Conservation (phyloP, 2,797 vertebrate species). For the Diplodus sargus region DNA sequence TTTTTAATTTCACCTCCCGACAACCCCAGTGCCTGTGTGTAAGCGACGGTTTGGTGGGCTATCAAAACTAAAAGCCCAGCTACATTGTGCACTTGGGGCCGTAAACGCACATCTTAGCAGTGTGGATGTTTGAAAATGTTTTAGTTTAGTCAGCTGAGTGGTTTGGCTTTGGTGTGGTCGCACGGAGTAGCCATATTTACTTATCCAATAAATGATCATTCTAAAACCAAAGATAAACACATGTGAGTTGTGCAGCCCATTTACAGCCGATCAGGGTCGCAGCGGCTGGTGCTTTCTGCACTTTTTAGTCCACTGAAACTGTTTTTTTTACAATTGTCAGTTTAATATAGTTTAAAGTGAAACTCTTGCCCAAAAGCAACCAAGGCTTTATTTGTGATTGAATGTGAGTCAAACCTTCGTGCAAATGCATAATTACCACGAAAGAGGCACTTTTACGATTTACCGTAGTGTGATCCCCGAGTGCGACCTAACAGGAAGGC, state of each 20-base stretch:
- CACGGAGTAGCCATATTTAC: slow-evolving; percentile 8
- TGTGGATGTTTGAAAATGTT: slow-evolving; percentile 1
- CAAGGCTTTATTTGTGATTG: too few relatives aligned
- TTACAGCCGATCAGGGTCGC: not conserved
- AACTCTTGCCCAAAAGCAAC: too few relatives aligned
- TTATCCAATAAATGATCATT: not conserved
- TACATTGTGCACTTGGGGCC: not conserved
- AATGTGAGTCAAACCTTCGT: too few relatives aligned
- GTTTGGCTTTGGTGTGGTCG: slow-evolving; percentile 10
- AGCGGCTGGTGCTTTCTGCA: too few relatives aligned
- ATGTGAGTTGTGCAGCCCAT: not conserved
- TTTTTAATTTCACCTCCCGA: slow-evolving; percentile 53
- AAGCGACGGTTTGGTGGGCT: slow-evolving; percentile 22
- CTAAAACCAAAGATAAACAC: slow-evolving; percentile 7
- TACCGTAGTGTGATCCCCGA: too few relatives aligned
- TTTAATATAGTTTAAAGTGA: not conserved
- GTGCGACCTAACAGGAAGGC: too few relatives aligned
- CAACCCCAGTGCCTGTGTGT: slow-evolving; percentile 25
- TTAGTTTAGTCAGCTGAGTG: slow-evolving; percentile 39
- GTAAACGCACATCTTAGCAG: slow-evolving; percentile 21
- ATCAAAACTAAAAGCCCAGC: slow-evolving; percentile 31
- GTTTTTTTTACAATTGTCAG: not conserved
- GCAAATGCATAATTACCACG: too few relatives aligned
- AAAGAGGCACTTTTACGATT: too few relatives aligned
- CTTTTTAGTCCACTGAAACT: not conserved